phyloP scores from a whole-genome alignment of 92 coral and sea anemone genomes.

The Heteractis magnifica region DNA sequence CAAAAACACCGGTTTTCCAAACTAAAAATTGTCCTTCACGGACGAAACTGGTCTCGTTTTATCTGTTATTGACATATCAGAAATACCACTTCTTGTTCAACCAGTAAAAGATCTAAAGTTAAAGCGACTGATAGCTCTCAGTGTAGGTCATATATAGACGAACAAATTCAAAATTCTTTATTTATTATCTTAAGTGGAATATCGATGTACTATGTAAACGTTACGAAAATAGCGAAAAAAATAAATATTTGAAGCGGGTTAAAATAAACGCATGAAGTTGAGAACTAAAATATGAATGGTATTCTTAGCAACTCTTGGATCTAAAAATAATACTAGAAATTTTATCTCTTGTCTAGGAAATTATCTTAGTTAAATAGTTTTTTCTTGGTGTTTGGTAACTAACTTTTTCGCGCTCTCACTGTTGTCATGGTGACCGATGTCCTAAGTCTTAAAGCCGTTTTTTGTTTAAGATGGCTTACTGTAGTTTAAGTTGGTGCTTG shows the following conservation, averaged over 20 bases:
- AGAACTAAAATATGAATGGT: not conserved
- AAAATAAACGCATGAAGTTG: not conserved
- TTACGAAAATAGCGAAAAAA: not conserved
- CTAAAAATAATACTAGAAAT: not conserved
- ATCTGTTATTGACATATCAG: not conserved
- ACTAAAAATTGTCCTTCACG: not conserved
- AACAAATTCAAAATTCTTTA: not conserved
- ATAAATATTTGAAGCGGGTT: not conserved
- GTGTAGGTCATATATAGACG: not conserved
- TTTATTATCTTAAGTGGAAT: not conserved
- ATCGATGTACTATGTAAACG: not conserved
- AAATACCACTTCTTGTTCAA: not conserved
- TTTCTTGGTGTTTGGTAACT: not conserved
- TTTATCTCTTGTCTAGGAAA: not conserved
- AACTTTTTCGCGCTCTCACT: not conserved
- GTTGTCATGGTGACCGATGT: not conserved
- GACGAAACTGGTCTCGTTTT: not conserved
- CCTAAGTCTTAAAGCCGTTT: not conserved
- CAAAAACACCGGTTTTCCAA: not conserved
- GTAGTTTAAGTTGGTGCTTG: not conserved
- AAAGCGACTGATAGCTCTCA: not conserved
- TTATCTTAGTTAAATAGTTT: not conserved
- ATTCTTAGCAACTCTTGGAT: no score
- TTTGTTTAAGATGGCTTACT: not conserved
- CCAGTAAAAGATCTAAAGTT: not conserved